Conservation (phyloP, 2,888 invertebrate species). For the Galeopsomyia nigrocyanea region DNA sequence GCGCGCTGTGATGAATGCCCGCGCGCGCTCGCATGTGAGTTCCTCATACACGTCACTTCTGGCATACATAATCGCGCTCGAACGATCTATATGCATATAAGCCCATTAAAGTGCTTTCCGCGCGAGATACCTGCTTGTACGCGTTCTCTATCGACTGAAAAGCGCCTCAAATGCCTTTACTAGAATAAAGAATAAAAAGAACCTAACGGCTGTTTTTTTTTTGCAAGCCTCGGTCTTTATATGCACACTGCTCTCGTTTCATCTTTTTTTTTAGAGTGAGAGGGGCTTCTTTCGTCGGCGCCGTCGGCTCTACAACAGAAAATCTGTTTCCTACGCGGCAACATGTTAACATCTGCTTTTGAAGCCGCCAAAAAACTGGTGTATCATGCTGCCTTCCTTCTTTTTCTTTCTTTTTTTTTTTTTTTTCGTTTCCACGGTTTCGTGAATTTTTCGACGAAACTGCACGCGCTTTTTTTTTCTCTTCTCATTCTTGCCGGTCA, state of each 20-base stretch:
- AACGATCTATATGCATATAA: conserved; percentile 20
- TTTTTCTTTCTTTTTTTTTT: no score
- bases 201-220: not conserved
- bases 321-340: conserved; percentile 31
- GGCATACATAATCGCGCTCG: conserved; percentile 27
- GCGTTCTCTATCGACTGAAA: conserved; percentile 4
- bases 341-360: conserved; percentile 27
- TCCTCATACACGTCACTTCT: conserved; percentile 1
- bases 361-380: not conserved
- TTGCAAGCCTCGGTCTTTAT: not conserved
- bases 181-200: no score
- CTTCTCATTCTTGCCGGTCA: no score
- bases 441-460: not conserved
- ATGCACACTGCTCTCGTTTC: not conserved
- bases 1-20: conserved; percentile 33
- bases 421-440: not conserved
- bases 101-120: conserved; percentile 37
- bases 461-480: no score
- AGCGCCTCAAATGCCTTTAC: conserved; percentile 54
- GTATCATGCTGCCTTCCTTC: no score
- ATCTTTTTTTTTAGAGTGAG: not conserved
- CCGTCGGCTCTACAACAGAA: conserved; percentile 19
- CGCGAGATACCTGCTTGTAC: conserved; percentile 17
- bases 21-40: not conserved
- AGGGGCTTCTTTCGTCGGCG: conserved; percentile 38